phyloP scores from a whole-genome alignment of 2,888 invertebrate species.

The Cancer borealis region DNA sequence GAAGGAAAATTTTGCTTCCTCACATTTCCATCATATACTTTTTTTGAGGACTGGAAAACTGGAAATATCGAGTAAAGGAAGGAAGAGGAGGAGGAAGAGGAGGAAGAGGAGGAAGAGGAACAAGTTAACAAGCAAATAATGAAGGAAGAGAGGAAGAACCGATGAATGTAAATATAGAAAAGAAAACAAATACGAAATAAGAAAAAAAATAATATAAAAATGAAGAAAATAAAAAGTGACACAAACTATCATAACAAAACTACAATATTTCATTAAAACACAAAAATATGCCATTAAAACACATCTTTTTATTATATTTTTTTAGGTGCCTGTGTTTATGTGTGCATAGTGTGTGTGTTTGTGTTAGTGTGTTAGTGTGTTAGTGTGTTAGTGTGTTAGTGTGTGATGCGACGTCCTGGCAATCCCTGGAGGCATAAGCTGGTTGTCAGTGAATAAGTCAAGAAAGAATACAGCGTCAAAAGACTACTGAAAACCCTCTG shows the following conservation, averaged over 20 bases:
- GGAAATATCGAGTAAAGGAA: not conserved
- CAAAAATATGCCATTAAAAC: too few relatives aligned
- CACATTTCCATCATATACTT: not conserved
- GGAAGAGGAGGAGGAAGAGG: not conserved
- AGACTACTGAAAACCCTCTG: not conserved
- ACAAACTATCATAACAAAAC: too few relatives aligned
- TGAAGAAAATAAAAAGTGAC: not conserved
- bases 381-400: not conserved
- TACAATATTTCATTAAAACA: too few relatives aligned
- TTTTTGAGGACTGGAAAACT: not conserved
- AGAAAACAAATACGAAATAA: not conserved
- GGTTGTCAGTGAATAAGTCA: not conserved
- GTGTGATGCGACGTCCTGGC: not conserved
- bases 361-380: not conserved
- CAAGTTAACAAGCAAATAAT: not conserved
- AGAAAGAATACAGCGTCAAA: not conserved
- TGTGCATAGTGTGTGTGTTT: conserved; percentile 4
- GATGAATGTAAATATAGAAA: not conserved
- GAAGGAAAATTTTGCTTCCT: not conserved
- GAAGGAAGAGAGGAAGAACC: not conserved
- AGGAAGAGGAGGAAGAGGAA: not conserved
- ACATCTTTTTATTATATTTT: too few relatives aligned
- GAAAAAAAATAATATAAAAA: not conserved
- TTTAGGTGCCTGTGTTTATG: not conserved
- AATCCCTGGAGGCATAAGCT: not conserved